A percentile compares a stretch with the other conserved stretches of the same genome.
Conservation (phyloP, 2,113 vertebrate species). For the Chlorocebus sabaeus region DNA sequence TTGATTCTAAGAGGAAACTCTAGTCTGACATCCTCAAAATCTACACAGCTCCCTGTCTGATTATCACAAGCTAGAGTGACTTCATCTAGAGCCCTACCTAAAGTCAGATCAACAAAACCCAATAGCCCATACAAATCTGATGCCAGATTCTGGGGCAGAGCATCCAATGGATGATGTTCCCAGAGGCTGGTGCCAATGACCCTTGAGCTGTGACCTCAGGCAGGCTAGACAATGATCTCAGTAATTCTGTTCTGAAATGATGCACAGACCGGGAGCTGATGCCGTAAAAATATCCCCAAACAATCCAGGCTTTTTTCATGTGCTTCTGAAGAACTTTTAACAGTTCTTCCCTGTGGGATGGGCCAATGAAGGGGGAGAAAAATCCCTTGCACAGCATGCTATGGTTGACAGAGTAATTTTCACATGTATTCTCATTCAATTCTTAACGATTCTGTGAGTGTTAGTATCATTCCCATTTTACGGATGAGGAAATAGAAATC, state of each 20-base stretch:
- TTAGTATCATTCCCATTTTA: slow-evolving; percentile 49
- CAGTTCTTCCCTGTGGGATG: not conserved
- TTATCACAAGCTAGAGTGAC: not conserved
- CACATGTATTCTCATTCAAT: not conserved
- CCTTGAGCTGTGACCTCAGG: not conserved
- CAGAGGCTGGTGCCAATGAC: not conserved
- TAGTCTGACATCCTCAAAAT: not conserved
- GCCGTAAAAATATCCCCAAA: not conserved
- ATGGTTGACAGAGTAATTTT: not conserved
- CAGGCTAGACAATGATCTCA: not conserved
- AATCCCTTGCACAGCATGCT: not conserved
- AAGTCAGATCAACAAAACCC: not conserved
- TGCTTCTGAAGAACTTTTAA: not conserved
- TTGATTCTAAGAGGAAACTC: not conserved
- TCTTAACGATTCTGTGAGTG: not conserved
- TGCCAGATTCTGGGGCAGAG: not conserved
- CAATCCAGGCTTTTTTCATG: not conserved
- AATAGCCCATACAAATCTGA: not conserved
- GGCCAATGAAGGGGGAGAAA: too few species aligned
- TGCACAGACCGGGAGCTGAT: not conserved
- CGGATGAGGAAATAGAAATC: slow-evolving; percentile 35
- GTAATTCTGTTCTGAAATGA: not conserved
- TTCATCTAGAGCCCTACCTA: not conserved
- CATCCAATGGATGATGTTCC: not conserved
- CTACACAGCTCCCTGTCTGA: not conserved